These are phyloP conservation scores for Anomalospiza imberbis DNA, from an alignment of 2,797 vertebrate species.

Conservation along the genomic window DNA sequence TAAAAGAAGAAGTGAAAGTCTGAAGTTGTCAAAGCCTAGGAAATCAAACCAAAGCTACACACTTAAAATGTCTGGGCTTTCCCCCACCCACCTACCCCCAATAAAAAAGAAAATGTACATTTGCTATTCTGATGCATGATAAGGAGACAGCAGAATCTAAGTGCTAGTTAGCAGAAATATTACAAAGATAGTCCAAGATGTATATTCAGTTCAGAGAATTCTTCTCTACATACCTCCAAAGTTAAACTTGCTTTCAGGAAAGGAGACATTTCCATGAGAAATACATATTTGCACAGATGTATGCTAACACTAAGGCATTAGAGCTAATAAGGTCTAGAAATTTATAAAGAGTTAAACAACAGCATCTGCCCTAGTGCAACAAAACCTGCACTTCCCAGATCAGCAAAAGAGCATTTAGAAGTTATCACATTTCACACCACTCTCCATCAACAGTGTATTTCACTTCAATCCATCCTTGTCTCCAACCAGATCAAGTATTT, in stretches of 20 bases:
- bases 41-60: conserved; percentile 1
- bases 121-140: background rate
- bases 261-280: background rate
- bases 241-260: background rate
- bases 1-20: conserved; percentile 44
- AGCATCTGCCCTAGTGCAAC: background rate
- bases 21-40: background rate
- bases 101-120: background rate
- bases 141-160: background rate
- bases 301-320: background rate
- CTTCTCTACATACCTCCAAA: background rate
- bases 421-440: background rate
- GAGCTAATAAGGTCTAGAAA: background rate
- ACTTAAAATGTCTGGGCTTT: background rate
- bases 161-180: background rate
- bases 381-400: background rate
- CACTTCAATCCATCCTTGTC: background rate
- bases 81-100: background rate
- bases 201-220: background rate
- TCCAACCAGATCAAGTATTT: background rate
- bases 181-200: background rate
- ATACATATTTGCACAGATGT: background rate
- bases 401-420: background rate
- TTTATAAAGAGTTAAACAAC: background rate
- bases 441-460: background rate